Conservation (phyloP, 2,888 invertebrate genomes). For the Melanophora roralis region DNA sequence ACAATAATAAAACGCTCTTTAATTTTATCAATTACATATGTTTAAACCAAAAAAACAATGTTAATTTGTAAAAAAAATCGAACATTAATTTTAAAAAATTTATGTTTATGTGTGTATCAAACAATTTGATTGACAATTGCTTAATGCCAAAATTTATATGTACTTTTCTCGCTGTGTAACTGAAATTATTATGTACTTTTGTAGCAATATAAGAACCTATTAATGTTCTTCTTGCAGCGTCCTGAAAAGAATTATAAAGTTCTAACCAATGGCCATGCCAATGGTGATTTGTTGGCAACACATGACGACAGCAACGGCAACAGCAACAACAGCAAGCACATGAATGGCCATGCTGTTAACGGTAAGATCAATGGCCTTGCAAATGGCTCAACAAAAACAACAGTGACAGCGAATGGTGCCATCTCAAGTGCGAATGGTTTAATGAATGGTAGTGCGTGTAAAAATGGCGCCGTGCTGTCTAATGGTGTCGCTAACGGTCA, state of each 20-base stretch:
- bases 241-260: conserved; percentile 65
- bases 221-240: conserved; percentile 70
- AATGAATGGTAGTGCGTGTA: conserved; percentile 69
- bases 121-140: conserved; percentile 37
- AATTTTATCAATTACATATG: no score
- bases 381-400: conserved; percentile 56
- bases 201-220: conserved; percentile 69
- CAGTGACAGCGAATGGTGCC: conserved; percentile 59
- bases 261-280: conserved; percentile 50
- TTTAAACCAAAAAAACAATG: no score
- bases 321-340: conserved; percentile 58
- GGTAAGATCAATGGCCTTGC: conserved; percentile 64
- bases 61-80: no score
- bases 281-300: conserved; percentile 62
- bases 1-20: no score
- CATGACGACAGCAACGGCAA: conserved; percentile 34
- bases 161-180: conserved; percentile 6
- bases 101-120: no score
- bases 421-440: conserved; percentile 63
- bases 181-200: neutral
- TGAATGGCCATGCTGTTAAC: conserved; percentile 52
- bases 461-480: conserved; percentile 69
- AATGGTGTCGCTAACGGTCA: conserved; percentile 64
- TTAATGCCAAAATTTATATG: neutral
- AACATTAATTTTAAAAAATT: no score